Evolutionary conservation across 1,140 invertebrate genomes (phyloP).

Genomic region (Halesus radiatus): DNA sequence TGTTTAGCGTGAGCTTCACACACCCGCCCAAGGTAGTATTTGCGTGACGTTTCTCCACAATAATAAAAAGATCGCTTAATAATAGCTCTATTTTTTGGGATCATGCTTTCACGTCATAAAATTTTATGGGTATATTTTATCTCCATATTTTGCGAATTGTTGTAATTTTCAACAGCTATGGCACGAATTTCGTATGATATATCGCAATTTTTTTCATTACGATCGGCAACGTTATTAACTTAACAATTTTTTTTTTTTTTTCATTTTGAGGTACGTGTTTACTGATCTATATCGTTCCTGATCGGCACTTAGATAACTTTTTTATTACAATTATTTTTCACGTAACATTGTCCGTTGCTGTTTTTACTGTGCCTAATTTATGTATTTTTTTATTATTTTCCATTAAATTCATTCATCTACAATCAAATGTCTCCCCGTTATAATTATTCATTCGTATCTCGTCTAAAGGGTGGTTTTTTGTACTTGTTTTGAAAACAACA

Average conservation of each 20-base stretch:
- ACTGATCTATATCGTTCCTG: too few species aligned
- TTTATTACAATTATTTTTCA: too few species aligned
- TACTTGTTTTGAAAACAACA: too few species aligned
- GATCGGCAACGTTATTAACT: background rate
- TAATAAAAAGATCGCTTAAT: conserved; percentile 44
- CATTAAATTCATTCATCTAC: too few species aligned
- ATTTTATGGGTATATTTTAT: conserved; percentile 42
- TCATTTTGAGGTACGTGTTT: too few species aligned
- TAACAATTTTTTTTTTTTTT: background rate
- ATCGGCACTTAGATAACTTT: too few species aligned
- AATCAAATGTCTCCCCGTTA: too few species aligned
- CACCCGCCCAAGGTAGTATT: background rate
- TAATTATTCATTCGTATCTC: too few species aligned
- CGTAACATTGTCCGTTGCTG: too few species aligned
- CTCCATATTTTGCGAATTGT: conserved; percentile 42
- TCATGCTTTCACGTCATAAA: conserved; percentile 38
- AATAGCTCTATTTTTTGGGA: conserved; percentile 46
- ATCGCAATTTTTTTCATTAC: conserved; percentile 14
- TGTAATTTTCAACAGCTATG: conserved; percentile 23
- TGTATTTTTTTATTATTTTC: too few species aligned
- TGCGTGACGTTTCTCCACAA: conserved; percentile 4
- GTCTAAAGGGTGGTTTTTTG: too few species aligned
- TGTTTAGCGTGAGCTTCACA: background rate
- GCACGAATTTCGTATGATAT: background rate
- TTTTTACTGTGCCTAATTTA: too few species aligned